Evolutionary conservation across 2,888 invertebrate genomes (phyloP), one percentile per base, ranked within the genome.

Genomic region (Dendrolimus pini): DNA sequence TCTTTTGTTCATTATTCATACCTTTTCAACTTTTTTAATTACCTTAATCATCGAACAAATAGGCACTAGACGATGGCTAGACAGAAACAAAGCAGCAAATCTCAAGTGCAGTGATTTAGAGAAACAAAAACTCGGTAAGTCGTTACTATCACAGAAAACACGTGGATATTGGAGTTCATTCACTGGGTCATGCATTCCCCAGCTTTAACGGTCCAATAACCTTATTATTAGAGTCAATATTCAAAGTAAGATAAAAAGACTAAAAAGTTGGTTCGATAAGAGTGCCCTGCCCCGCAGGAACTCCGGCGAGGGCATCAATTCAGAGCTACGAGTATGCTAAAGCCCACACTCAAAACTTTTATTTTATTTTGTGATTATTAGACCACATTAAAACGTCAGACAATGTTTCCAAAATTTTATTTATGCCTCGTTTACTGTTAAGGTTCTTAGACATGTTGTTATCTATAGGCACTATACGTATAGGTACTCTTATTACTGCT

Each of bases 361-460:
- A 83, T 67, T 79, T 79, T 74, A 77, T 70, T 82, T 84, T 82
- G 80, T 78, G 82, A 85, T 89, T 89, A 89, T 89, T 89, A 89
- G 84, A 78, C 83, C 82, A 88, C 87, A 88, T 89, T 89, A 88
- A 88, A 87, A 86, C 82, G 78, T 85, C 77, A 75, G 78, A 54
- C 84, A 77, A 76, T 56, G 80, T 58, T 60, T 70, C 61, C 73
- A 64, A 83, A 88, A 83, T 74, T 78, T 75, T 74, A 2, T 41
- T 30, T 30, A 6, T 30, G 30, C 30, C 30, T 30, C 6, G 30
- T 30, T 30, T 30, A 30, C 30, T 30, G 30, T 30, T 30, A 30
- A 30, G 30, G 3, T 30, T 30, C 30, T 30, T 3, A 30, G 6
- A 30, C 30, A 30, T 30, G 30, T 30, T 30, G 30, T 30, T 30